Base-by-base conservation (phyloP, 2,797 vertebrate species). In the Phylloscopus collybita region DNA sequence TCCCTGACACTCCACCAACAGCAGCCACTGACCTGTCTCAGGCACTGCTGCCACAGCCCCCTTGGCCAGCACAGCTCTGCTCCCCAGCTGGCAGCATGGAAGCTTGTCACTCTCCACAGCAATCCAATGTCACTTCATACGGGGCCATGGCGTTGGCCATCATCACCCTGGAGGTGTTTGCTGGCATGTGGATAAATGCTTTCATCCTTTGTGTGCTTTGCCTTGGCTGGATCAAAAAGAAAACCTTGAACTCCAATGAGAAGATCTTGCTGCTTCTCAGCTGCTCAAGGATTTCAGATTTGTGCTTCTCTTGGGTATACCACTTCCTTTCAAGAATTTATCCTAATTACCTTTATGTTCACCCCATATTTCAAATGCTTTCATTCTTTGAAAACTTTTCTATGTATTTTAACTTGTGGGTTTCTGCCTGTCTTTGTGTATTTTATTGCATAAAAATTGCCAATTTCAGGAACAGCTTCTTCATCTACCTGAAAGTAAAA, bases 121-220 rank as follows among this genome's bases (percentile, higher is more conserved):
- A 17, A 11, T 6, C 2, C 23, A 90, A 91, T 42, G 36, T 3
- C 34, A 90, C 47, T 29, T 17, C 25, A 4, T 14, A 26, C 0
- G 3, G 27, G 7, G 15, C 1, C 9, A 5, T n/a, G n/a, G n/a
- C n/a, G n/a, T n/a, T 47, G 14, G 12, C 11, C 27, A 9, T 85
- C 57, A 4, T 59, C 86, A 50, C 57, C 2, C 9, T 81, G 6
- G 59, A 73, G 20, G 14, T n/a, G 1, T 16, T 95, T 45, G 29
- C 51, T 32, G 96, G 97, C 51, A 83, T 86, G 61, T 73, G 61
- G 66, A 96, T 94, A 45, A 97, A 97, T 9, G 62, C 61, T 47
- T 97, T 97, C 86, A 73, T 97, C 20, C 16, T 90, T 27, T 51
- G 36, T 38, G 54, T 92, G 51, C 80, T 90, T 36, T 75, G 69